Conservation (phyloP, 2,888 invertebrate genomes). For the Hecatera dysodea region DNA sequence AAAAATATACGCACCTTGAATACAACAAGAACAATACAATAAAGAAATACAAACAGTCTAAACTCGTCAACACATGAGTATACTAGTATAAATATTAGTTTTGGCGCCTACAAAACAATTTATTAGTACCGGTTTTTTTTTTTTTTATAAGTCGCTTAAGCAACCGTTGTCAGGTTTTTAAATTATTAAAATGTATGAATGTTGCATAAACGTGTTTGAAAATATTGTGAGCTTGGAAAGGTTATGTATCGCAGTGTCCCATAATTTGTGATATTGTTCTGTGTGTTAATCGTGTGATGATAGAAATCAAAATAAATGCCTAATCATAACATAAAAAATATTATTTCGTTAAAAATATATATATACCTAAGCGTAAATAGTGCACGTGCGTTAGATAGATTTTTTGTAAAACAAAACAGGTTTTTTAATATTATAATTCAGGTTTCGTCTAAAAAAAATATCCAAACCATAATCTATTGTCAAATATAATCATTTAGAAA, state of each 20-base stretch:
- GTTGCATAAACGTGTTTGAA: slow-evolving; percentile 35
- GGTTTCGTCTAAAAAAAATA: no score
- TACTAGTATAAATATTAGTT: background rate
- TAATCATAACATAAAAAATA: no score
- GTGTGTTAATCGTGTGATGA: background rate
- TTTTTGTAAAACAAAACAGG: no score
- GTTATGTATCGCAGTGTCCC: background rate
- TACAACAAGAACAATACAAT: background rate
- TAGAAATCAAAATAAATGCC: background rate
- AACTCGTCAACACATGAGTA: background rate
- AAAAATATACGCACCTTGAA: background rate
- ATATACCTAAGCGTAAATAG: no score
- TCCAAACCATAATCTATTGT: no score
- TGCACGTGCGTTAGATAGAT: no score
- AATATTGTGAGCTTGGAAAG: slow-evolving; percentile 27
- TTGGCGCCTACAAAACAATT: slow-evolving; percentile 4
- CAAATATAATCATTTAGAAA: no score
- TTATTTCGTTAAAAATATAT: no score
- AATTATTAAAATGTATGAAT: background rate
- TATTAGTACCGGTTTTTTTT: slow-evolving; percentile 22
- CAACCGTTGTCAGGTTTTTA: slow-evolving; percentile 16
- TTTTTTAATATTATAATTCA: no score
- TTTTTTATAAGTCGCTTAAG: background rate
- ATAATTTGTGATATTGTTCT: background rate
- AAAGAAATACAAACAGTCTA: slow-evolving; percentile 7